Percentiles rank a stretch among this genome's conserved stretches.
Evolutionary conservation across 2,797 vertebrate species (phyloP).

Genomic region (Lagocephalus sceleratus): DNA sequence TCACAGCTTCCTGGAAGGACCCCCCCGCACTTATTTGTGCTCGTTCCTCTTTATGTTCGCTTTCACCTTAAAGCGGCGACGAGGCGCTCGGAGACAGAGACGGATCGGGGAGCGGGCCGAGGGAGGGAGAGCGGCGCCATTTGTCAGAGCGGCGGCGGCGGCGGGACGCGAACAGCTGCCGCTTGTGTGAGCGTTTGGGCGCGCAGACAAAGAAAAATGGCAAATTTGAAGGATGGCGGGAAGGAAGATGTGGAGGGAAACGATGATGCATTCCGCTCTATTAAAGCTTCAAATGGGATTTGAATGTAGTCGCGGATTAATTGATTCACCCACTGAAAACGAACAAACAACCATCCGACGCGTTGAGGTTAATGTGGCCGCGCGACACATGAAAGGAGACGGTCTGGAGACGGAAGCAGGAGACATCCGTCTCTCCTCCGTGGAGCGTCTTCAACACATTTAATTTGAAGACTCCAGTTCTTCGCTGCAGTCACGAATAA

Average conservation of each 20-base stretch:
- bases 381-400: no score
- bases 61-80: conserved; percentile 66
- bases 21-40: conserved; percentile 37
- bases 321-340: neutral
- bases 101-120: conserved; percentile 31
- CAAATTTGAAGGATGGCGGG: conserved; percentile 18
- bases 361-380: no score
- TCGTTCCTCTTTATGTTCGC: conserved; percentile 63
- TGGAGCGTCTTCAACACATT: no score
- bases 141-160: conserved; percentile 43
- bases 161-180: conserved; percentile 26
- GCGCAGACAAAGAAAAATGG: conserved; percentile 27
- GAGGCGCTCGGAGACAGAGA: conserved; percentile 43
- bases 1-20: conserved; percentile 70
- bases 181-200: conserved; percentile 41
- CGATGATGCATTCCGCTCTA: conserved; percentile 8
- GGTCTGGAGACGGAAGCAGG: neutral
- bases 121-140: conserved; percentile 19
- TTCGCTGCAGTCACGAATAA: no score
- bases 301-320: conserved; percentile 4
- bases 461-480: no score
- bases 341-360: neutral
- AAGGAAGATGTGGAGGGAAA: conserved; percentile 6
- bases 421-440: neutral
- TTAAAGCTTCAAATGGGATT: conserved; percentile 22